phyloP scores from a whole-genome alignment of 1,140 invertebrate genomes.

The Aporrectodea caliginosa region DNA sequence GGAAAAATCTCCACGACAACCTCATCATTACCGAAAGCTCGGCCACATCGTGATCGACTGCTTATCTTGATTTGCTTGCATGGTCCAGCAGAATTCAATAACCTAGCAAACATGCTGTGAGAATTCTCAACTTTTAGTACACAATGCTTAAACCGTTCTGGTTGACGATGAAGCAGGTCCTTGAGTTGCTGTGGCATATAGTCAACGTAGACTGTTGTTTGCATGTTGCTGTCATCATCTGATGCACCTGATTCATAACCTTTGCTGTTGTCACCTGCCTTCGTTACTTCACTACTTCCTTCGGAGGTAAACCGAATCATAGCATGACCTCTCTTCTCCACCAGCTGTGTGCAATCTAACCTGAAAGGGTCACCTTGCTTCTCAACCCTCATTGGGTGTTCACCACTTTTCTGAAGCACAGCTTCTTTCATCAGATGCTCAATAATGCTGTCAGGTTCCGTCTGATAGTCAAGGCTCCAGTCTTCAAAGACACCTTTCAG shows the following conservation, averaged over 20 bases:
- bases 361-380: neutral
- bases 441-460: slow-evolving; percentile 36
- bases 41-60: slow-evolving; percentile 38
- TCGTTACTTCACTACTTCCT: neutral
- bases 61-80: slow-evolving; percentile 37
- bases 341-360: neutral
- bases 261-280: neutral
- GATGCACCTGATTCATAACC: neutral
- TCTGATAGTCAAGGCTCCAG: slow-evolving; percentile 15
- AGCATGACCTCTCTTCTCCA: neutral
- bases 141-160: neutral
- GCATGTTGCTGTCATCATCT: slow-evolving; percentile 11
- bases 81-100: slow-evolving; percentile 21
- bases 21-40: slow-evolving; percentile 42
- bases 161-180: neutral
- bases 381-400: neutral
- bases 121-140: neutral
- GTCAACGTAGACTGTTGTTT: neutral
- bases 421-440: slow-evolving; percentile 34
- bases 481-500: slow-evolving; percentile 14
- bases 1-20: slow-evolving; percentile 42
- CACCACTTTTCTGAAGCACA: neutral
- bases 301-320: neutral
- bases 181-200: neutral
- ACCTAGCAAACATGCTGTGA: slow-evolving; percentile 29